Conservation (phyloP, 2,113 vertebrate genomes). For the Stomatorhinus ivindoensis region DNA sequence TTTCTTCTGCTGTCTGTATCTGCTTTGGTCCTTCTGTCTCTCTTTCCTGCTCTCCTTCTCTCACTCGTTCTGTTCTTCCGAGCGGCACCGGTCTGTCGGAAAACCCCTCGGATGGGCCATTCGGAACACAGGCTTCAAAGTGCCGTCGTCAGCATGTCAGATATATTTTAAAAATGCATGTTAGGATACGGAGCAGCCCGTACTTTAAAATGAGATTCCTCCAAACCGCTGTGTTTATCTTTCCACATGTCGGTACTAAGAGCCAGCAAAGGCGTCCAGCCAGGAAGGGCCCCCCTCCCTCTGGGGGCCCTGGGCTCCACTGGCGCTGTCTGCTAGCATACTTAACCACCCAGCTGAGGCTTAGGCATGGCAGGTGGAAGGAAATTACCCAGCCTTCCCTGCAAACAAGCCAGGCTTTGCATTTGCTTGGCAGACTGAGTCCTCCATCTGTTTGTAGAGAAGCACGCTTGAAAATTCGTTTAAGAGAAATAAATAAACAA, state of each 20-base stretch:
- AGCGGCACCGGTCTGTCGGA: not conserved
- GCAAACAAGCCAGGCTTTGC: slow-evolving; percentile 59
- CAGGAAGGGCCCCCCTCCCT: slow-evolving; percentile 1
- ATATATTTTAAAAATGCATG: not conserved
- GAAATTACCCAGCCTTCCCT: slow-evolving; percentile 63
- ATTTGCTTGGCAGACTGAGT: slow-evolving; percentile 53
- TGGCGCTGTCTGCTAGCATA: slow-evolving; percentile 36
- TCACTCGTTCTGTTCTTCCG: not conserved
- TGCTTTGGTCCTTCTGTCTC: not conserved
- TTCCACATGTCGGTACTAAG: not conserved
- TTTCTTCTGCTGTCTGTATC: slow-evolving; percentile 26
- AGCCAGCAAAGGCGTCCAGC: slow-evolving; percentile 10
- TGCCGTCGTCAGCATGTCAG: not conserved
- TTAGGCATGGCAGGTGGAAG: slow-evolving; percentile 52
- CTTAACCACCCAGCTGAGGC: slow-evolving; percentile 53
- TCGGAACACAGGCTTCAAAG: not conserved
- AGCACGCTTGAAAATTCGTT: slow-evolving; percentile 42
- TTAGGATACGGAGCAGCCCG: not conserved
- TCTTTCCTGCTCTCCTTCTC: not conserved
- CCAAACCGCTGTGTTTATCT: not conserved
- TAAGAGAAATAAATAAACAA: slow-evolving; percentile 24
- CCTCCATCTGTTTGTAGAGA: slow-evolving; percentile 60
- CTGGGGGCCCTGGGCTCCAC: slow-evolving; percentile 1
- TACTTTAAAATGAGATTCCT: not conserved
- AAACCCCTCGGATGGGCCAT: not conserved